A percentile compares a stretch with the other conserved stretches of the same genome.
Evolutionary conservation across 2,113 vertebrate genomes (phyloP).

Genomic region (Hipposideros armiger): DNA sequence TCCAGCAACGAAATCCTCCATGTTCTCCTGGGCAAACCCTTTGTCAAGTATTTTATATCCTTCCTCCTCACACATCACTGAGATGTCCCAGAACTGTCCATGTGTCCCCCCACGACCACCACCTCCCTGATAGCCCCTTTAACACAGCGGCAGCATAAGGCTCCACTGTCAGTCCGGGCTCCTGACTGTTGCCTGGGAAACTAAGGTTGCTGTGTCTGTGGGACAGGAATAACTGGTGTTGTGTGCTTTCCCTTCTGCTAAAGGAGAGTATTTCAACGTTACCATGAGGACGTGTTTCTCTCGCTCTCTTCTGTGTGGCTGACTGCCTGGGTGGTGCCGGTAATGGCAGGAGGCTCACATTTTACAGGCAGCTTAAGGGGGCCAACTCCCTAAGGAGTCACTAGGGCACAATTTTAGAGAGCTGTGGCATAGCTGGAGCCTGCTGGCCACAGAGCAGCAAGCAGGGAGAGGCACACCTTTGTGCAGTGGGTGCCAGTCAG

Average conservation of each 20-base stretch:
- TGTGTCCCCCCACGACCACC: background rate
- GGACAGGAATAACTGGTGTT: background rate
- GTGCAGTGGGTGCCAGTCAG: background rate
- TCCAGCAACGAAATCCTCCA: background rate
- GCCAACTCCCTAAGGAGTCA: background rate
- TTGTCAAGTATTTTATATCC: background rate
- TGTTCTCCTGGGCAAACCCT: background rate
- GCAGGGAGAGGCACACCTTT: background rate
- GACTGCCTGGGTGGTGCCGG: background rate
- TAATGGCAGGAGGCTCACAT: background rate
- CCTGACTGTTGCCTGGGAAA: background rate
- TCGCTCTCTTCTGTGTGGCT: background rate
- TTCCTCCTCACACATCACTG: background rate
- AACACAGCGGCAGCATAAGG: background rate
- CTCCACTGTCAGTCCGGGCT: background rate
- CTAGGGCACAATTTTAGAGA: background rate
- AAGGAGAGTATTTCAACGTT: rapidly evolving
- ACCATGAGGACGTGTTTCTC: background rate
- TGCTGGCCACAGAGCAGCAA: background rate
- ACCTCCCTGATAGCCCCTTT: background rate
- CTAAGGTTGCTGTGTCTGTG: rapidly evolving
- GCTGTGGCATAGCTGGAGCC: background rate
- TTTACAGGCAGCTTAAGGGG: background rate
- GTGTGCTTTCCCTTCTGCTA: background rate
- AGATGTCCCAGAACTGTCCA: background rate